These are phyloP conservation scores for Thereuonema tuberculata DNA, from an alignment of 1,140 invertebrate species.

Conservation along the genomic window DNA sequence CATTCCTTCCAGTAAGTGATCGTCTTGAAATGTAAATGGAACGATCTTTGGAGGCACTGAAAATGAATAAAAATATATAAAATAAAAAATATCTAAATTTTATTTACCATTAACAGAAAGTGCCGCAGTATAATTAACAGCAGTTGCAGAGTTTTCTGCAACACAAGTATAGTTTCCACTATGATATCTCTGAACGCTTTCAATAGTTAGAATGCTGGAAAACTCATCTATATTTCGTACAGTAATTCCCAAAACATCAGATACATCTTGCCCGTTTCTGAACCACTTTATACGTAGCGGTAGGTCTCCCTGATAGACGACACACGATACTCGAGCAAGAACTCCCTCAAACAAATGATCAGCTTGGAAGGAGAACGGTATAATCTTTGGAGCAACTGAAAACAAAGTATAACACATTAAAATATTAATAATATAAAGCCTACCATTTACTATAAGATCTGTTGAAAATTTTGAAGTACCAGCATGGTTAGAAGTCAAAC, in stretches of 20 bases:
- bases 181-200: conserved; percentile 46
- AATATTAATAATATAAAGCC: no score
- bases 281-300: no score
- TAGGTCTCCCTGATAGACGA: no score
- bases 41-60: conserved; percentile 1
- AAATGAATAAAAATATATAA: neutral
- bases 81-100: neutral
- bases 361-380: no score
- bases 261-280: no score
- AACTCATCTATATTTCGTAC: conserved; percentile 11
- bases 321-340: no score
- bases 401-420: no score
- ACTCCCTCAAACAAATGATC: no score
- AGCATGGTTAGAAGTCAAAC: conserved; percentile 15
- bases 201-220: conserved; percentile 38
- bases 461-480: conserved; percentile 29
- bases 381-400: no score
- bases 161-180: conserved; percentile 48
- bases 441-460: conserved; percentile 33
- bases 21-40: conserved; percentile 4
- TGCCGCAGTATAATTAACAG: conserved; percentile 27
- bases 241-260: no score
- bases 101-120: conserved; percentile 33
- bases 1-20: neutral
- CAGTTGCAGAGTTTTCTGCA: conserved; percentile 28